phyloP scores from a whole-genome alignment of 1,140 invertebrate genomes.

The Leptopilina clavipes region DNA sequence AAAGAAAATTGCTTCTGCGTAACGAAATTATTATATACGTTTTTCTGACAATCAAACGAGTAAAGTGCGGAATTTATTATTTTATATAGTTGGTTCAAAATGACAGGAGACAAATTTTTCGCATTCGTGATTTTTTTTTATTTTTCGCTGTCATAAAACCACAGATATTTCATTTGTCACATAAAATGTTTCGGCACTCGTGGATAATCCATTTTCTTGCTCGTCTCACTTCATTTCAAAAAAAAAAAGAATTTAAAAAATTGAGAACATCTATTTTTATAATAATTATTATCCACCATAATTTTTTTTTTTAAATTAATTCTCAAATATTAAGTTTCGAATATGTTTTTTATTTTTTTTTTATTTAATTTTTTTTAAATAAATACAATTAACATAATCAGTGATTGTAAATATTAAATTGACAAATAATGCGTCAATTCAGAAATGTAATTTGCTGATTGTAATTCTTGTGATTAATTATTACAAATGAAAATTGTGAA shows the following conservation, averaged over 20 bases:
- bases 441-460: too few relatives aligned
- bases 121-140: neutral
- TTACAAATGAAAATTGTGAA: too few relatives aligned
- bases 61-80: slow-evolving; percentile 5
- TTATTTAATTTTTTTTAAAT: too few relatives aligned
- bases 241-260: neutral
- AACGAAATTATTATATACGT: too few relatives aligned
- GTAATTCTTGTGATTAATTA: too few relatives aligned
- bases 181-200: neutral
- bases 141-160: neutral
- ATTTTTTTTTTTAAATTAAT: neutral
- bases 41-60: neutral
- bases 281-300: neutral
- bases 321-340: too few relatives aligned
- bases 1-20: neutral
- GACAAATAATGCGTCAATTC: too few relatives aligned
- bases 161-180: slow-evolving; percentile 5
- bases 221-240: neutral
- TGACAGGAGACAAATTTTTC: neutral
- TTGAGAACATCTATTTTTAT: neutral
- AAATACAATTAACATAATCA: too few relatives aligned
- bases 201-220: neutral
- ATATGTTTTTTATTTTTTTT: neutral
- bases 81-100: neutral
- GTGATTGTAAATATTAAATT: too few relatives aligned